Evolutionary conservation across 2,888 invertebrate species (phyloP).

Genomic region (Lasioglossum malachurum): DNA sequence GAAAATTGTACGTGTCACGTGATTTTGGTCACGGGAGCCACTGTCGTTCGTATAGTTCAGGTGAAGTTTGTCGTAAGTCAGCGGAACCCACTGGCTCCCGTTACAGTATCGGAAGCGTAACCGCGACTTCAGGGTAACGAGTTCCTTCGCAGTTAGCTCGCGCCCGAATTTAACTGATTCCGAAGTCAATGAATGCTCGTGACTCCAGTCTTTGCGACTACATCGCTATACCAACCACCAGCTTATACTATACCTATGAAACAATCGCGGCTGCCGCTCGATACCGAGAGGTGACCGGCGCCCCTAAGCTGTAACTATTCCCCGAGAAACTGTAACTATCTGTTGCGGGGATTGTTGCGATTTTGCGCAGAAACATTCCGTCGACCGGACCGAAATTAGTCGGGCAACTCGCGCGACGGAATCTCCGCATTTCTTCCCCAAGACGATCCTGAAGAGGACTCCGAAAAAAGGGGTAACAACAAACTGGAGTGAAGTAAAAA

Average conservation of each 20-base stretch:
- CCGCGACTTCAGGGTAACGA: conserved; percentile 9
- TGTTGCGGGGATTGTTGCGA: neutral
- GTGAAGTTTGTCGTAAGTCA: conserved; percentile 13
- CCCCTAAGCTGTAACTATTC: neutral
- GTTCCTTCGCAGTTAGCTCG: neutral
- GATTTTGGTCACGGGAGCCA: neutral
- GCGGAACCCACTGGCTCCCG: neutral
- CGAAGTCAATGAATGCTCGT: conserved; percentile 6
- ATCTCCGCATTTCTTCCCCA: neutral
- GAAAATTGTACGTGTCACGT: conserved; percentile 23
- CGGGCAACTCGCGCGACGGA: neutral
- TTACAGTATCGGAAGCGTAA: conserved; percentile 9
- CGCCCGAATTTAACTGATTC: neutral
- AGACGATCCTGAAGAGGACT: neutral
- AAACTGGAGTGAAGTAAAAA: no score
- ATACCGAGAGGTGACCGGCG: neutral
- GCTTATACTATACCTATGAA: neutral
- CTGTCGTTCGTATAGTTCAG: conserved; percentile 9
- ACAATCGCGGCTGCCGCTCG: neutral
- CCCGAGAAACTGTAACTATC: neutral
- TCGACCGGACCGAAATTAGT: neutral
- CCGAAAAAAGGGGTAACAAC: no score
- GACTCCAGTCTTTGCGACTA: neutral
- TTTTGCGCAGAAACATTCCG: neutral
- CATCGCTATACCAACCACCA: neutral